A percentile compares a stretch with the other conserved stretches of the same genome.
Conservation (phyloP, 1,140 invertebrate species). For the Ooceraea biroi region DNA sequence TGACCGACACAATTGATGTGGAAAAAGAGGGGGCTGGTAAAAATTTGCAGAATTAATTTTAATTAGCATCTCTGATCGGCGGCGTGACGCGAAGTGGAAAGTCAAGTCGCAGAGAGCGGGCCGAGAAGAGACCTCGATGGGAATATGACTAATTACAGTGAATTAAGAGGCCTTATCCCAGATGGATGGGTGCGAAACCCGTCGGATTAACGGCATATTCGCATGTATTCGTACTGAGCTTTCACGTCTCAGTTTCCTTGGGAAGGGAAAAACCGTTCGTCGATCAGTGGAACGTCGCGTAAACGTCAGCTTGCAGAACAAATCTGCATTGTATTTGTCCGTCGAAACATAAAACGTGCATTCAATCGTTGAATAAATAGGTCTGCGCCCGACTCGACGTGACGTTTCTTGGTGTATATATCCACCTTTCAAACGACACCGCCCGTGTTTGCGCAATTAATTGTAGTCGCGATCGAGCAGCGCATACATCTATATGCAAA, state of each 20-base stretch:
- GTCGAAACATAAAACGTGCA: slow-evolving; percentile 51
- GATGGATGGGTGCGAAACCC: slow-evolving; percentile 2
- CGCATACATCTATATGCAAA: slow-evolving; percentile 2
- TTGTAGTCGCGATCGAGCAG: slow-evolving; percentile 32
- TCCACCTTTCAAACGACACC: not conserved
- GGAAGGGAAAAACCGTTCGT: slow-evolving; percentile 37
- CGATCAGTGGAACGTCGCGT: slow-evolving; percentile 44
- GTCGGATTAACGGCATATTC: slow-evolving; percentile 19
- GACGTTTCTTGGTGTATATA: not conserved
- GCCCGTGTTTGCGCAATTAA: slow-evolving; percentile 40
- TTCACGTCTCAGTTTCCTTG: slow-evolving; percentile 37
- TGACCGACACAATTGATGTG: not conserved
- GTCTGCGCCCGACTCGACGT: slow-evolving; percentile 26
- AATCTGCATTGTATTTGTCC: slow-evolving; percentile 38
- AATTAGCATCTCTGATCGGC: slow-evolving; percentile 32
- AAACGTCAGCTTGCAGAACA: slow-evolving; percentile 43
- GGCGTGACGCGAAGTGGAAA: slow-evolving; percentile 21
- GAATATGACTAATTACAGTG: slow-evolving; percentile 48
- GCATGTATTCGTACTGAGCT: slow-evolving; percentile 22
- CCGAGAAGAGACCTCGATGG: slow-evolving; percentile 27
- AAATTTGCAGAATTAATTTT: slow-evolving; percentile 53
- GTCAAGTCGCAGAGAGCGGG: slow-evolving; percentile 24
- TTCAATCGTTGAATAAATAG: slow-evolving; percentile 55
- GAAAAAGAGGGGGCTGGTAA: not conserved
- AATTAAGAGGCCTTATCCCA: slow-evolving; percentile 47